A percentile compares a stretch with the other conserved stretches of the same genome.
Conservation (phyloP, 92 coral and sea anemone species). For the Siderastrea siderea region DNA sequence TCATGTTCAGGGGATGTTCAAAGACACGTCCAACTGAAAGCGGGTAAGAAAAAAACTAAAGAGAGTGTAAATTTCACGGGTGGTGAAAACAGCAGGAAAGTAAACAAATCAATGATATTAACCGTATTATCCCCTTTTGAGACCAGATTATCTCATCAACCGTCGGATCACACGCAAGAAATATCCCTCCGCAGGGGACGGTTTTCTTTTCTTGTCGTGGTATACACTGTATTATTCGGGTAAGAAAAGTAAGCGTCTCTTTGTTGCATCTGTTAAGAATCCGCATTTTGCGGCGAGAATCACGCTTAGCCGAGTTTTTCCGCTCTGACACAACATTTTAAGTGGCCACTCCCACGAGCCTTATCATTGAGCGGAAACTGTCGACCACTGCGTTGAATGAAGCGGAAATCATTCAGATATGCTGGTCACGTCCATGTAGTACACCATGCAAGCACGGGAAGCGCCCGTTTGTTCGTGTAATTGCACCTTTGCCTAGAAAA, state of each 20-base stretch:
- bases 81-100: background rate
- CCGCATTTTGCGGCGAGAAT: background rate
- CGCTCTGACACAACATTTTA: background rate
- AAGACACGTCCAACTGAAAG: background rate
- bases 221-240: no score
- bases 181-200: background rate
- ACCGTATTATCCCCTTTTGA: slow-evolving; percentile 13
- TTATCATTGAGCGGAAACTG: slow-evolving; percentile 15
- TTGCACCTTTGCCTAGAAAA: background rate
- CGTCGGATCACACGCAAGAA: background rate
- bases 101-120: slow-evolving; percentile 7
- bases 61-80: slow-evolving; percentile 3
- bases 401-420: slow-evolving; percentile 19
- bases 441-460: background rate
- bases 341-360: background rate
- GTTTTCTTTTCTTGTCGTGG: background rate
- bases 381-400: slow-evolving; percentile 21
- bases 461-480: background rate
- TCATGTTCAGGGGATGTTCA: background rate
- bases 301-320: background rate
- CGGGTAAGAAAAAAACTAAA: background rate
- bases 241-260: background rate
- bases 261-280: background rate
- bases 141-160: background rate
- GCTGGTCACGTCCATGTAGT: slow-evolving; percentile 25